Evolutionary conservation across 2,797 vertebrate genomes (phyloP), one percentile per base, ranked within the genome.

Genomic region (Leptoclinus maculatus): DNA sequence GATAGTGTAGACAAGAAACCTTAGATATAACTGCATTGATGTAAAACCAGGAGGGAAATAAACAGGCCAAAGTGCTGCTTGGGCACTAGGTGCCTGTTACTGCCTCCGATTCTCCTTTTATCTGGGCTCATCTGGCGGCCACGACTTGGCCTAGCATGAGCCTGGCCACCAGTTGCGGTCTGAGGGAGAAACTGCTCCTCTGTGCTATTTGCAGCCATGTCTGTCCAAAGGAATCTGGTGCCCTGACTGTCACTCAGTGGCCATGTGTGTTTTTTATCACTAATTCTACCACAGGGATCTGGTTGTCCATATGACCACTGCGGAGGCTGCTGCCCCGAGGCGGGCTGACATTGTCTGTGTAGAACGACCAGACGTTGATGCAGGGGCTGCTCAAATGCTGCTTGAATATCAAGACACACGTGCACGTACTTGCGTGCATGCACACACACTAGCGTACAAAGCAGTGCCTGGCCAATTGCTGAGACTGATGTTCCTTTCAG

Each of bases 241-340:
- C 14, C 58, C 91, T 92, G 94, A 95, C 94, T 94, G 92, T 95
- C 95, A 95, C 92, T 95, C 94, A 91, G 87, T 65, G 83, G 72
- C 85, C 83, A 72, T 79, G 87, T 90, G 89, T 88, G 84, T 23
- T 87, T 92, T 94, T 93, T 90, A 90, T 93, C 87, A 86, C 90
- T 95, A 93, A 94, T 95, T 92, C 92, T 88, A 94, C 93, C 94
- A 94, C 92, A 92, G 91, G 93, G 94, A 93, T 87, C 84, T 60
- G 83, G 92, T 91, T 93, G 95, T 95, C 94, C 94, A 95, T 95
- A 94, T 96, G 94, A 96, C 94, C 95, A 95, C 88, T 90, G 91
- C 82, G 86, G 90, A 90, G 82, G 83, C 87, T 91, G 88, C 93
- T 93, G 93, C 94, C 95, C 94, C 6, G 91, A 90, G 95, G 95